Conservation (phyloP, 1,140 invertebrate species). For the Aphelinus certus region DNA sequence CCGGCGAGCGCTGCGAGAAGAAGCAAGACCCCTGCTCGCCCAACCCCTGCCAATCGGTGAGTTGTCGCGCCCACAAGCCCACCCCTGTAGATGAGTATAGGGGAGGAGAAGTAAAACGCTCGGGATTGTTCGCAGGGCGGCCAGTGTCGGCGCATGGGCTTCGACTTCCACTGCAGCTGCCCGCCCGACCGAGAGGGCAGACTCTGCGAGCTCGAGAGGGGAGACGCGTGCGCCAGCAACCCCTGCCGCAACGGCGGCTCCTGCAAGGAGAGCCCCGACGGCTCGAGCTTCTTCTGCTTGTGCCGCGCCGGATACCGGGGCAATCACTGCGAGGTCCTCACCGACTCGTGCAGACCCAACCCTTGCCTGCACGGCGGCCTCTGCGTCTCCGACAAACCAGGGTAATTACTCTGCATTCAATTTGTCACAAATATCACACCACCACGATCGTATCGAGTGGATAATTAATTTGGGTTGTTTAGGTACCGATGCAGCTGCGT, state of each 20-base stretch:
- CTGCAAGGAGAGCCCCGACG: slow-evolving; percentile 85
- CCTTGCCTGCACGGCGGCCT: slow-evolving; percentile 87
- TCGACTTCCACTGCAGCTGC: slow-evolving; percentile 85
- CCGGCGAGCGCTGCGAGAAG: slow-evolving; percentile 81
- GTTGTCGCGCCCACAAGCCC: not conserved
- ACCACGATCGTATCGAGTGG: not conserved
- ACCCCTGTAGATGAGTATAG: too few relatives aligned
- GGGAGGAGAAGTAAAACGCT: too few relatives aligned
- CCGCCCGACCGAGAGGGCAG: slow-evolving; percentile 80
- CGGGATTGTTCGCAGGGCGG: slow-evolving; percentile 67
- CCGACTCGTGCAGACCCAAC: slow-evolving; percentile 89
- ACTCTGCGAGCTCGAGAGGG: slow-evolving; percentile 84
- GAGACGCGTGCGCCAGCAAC: slow-evolving; percentile 83
- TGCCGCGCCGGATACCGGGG: slow-evolving; percentile 89
- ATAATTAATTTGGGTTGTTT: slow-evolving; percentile 7
- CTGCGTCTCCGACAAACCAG: slow-evolving; percentile 83
- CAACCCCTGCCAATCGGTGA: slow-evolving; percentile 79
- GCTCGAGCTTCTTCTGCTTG: slow-evolving; percentile 88
- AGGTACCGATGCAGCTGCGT: slow-evolving; percentile 87
- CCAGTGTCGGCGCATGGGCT: slow-evolving; percentile 82
- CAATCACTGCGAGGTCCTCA: slow-evolving; percentile 84
- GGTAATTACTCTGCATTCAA: slow-evolving; percentile 50
- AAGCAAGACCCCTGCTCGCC: slow-evolving; percentile 91
- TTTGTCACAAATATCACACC: slow-evolving; percentile 3
- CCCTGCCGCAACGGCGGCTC: slow-evolving; percentile 91